These are phyloP conservation scores for Omphaloscelis lunosa DNA, from an alignment of 2,888 invertebrate genomes.

Conservation along the genomic window DNA sequence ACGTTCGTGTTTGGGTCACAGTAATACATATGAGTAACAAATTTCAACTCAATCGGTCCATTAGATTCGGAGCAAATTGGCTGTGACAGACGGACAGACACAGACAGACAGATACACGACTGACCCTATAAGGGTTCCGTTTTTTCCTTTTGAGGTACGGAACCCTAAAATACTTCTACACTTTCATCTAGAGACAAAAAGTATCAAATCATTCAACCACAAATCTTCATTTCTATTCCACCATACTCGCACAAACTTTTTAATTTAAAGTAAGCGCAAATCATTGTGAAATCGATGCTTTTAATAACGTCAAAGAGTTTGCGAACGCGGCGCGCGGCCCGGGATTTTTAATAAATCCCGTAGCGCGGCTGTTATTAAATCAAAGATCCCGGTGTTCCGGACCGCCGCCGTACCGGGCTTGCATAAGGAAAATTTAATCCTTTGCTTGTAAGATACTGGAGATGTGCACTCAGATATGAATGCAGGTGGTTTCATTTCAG, in stretches of 20 bases:
- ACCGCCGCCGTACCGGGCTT: slow-evolving; percentile 43
- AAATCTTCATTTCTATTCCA: slow-evolving; percentile 29
- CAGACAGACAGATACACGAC: no score
- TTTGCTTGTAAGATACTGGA: slow-evolving; percentile 59
- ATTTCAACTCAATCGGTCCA: no score
- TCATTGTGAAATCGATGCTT: slow-evolving; percentile 69
- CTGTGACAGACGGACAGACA: no score
- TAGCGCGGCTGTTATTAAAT: slow-evolving; percentile 74
- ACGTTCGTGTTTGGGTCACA: no score
- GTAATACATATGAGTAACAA: no score
- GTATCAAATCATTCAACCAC: background rate
- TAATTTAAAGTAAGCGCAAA: slow-evolving; percentile 52
- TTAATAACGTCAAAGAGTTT: slow-evolving; percentile 73
- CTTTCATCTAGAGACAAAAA: background rate
- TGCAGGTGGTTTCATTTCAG: slow-evolving; percentile 56
- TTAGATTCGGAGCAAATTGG: no score
- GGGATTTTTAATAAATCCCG: slow-evolving; percentile 73
- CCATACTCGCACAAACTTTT: slow-evolving; percentile 28
- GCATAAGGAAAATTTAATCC: slow-evolving; percentile 69
- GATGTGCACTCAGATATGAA: slow-evolving; percentile 52
- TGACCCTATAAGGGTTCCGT: no score
- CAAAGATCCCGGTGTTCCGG: slow-evolving; percentile 68
- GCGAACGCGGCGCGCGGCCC: slow-evolving; percentile 51
- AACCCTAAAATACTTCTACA: no score
- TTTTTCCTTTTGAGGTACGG: no score